Conservation (phyloP, 2,888 invertebrate species). For the Polyommatus icarus region DNA sequence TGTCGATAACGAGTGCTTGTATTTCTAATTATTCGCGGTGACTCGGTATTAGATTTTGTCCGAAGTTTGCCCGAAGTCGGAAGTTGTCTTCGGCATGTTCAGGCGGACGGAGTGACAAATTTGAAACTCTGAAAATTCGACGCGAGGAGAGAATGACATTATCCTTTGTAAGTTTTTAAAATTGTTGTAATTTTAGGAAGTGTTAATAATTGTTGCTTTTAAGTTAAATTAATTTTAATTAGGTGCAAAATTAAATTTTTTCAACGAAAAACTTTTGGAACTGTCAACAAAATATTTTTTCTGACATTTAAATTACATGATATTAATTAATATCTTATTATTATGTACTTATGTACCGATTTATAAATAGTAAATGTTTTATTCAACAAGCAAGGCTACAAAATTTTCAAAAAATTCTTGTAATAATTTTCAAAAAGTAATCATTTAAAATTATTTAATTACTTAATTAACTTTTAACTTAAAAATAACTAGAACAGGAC, state of each 20-base stretch:
- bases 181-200: background rate
- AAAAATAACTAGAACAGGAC: background rate
- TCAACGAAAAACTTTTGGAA: background rate
- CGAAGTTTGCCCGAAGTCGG: slow-evolving; percentile 44
- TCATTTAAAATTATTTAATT: too few species aligned
- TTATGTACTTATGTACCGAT: too few species aligned
- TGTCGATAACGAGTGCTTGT: slow-evolving; percentile 28
- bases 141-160: slow-evolving; percentile 76
- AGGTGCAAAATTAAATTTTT: background rate
- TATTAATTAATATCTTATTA: too few species aligned
- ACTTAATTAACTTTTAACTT: too few species aligned
- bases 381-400: too few species aligned
- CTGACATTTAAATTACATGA: background rate
- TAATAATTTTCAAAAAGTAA: too few species aligned
- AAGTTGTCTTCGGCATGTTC: slow-evolving; percentile 39
- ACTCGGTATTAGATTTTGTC: slow-evolving; percentile 37
- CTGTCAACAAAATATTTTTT: background rate
- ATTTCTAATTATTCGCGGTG: slow-evolving; percentile 39
- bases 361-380: too few species aligned
- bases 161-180: slow-evolving; percentile 70
- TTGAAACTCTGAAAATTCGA: slow-evolving; percentile 55
- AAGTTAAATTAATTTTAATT: background rate
- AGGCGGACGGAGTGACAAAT: slow-evolving; percentile 49
- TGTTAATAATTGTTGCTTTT: background rate
- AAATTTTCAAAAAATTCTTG: too few species aligned